A percentile compares a stretch with the other conserved stretches of the same genome.
Evolutionary conservation across 2,113 vertebrate species (phyloP).

Genomic region (Trinectes maculatus): DNA sequence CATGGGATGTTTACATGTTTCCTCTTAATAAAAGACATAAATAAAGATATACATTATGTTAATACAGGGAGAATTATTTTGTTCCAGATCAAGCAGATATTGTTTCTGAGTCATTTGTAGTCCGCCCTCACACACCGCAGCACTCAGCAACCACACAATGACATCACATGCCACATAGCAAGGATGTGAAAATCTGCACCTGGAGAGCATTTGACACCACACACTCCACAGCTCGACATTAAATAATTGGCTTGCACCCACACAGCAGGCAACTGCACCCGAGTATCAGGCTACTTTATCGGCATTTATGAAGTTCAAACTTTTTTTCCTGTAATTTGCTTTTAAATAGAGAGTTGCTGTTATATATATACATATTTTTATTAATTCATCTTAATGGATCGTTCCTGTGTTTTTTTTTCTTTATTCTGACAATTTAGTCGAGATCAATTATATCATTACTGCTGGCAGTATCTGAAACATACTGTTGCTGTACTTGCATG

Average conservation of each 20-base stretch:
- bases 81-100: slow-evolving; percentile 2
- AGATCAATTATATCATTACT: slow-evolving; percentile 6
- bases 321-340: background rate
- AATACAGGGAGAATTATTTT: background rate
- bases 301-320: slow-evolving; percentile 26
- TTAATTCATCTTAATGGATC: slow-evolving; percentile 13
- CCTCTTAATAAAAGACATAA: background rate
- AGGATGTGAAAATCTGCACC: slow-evolving; percentile 32
- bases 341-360: background rate
- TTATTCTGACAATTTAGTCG: slow-evolving; percentile 9
- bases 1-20: background rate
- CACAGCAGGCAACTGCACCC: slow-evolving; percentile 10
- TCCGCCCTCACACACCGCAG: slow-evolving; percentile 41
- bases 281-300: slow-evolving; percentile 27
- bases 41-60: background rate
- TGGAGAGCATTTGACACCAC: slow-evolving; percentile 57
- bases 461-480: too few species aligned
- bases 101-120: slow-evolving; percentile 20
- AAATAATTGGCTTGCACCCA: slow-evolving; percentile 48
- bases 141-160: slow-evolving; percentile 18
- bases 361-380: background rate
- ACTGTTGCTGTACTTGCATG: background rate
- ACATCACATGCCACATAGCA: slow-evolving; percentile 30
- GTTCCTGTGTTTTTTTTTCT: background rate
- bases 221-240: slow-evolving; percentile 19